Evolutionary conservation across 2,888 invertebrate genomes (phyloP), one percentile per base, ranked within the genome.

Genomic region (Lingula anatina): DNA sequence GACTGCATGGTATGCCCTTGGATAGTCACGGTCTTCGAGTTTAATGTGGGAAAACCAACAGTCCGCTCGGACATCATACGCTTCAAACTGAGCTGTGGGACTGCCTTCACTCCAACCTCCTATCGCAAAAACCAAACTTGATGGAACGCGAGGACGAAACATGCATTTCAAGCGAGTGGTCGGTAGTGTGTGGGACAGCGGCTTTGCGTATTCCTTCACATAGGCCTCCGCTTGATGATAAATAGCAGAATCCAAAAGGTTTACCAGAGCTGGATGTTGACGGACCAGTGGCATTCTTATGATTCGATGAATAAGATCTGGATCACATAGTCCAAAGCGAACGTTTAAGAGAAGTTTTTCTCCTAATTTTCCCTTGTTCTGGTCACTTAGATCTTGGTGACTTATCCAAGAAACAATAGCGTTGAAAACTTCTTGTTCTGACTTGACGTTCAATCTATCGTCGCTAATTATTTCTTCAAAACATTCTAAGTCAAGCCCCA

Each of bases 81-180:
- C 75, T 60, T 81, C 81, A 45, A 81, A 56, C 25, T 60, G 59
- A 12, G 61, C 56, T 9, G 70, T 68, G 0, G 88, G 87, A 3
- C 85, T 75, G 24, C 86, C 86, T 9, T 85, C 83, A 53, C 82
- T 85, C 88, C 88, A 89, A 4, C 88, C 88, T 1, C 88, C 88
- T 55, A 89, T 84, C 0, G 86, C 90, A 73, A 93, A 91, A 7
- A 92, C 81, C 21, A 93, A 87, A 77, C 91, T 91, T 70, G 90
- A 89, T 0, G 93, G 93, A 4, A 92, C 85, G n/a, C 90, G 86
- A 5, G 68, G 66, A 24, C 57, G 53, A 24, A 63, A 38, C 40
- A 25, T 25, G 12, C n/a, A 18, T 20, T 40, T 21, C 20, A 4
- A 18, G 28, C 20, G 1, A 12, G 21, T 35, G 15, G n/a, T n/a